These are phyloP conservation scores for Bergia puertoricense DNA, from an alignment of 92 coral and sea anemone genomes.

Conservation along the genomic window DNA sequence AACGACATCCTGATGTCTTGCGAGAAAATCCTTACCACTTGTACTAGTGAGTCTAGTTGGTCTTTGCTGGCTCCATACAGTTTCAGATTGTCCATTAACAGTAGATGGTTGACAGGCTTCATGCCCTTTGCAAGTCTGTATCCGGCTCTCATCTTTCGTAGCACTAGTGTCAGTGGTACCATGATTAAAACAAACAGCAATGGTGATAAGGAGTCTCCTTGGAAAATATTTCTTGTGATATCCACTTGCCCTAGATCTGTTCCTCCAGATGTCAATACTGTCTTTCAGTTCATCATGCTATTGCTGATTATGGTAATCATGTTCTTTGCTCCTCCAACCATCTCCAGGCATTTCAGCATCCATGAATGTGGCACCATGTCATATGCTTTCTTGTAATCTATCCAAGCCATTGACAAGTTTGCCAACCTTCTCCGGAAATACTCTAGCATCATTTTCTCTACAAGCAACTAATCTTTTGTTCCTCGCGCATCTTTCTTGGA, in stretches of 20 bases:
- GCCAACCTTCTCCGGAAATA: constrained; percentile 16
- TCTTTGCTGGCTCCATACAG: constrained; percentile 31
- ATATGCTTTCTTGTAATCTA: constrained; percentile 46
- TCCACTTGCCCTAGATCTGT: constrained; percentile 32
- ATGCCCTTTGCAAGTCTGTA: constrained; percentile 39
- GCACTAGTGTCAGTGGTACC: constrained; percentile 31
- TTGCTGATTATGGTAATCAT: constrained; percentile 21
- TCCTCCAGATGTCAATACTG: constrained; percentile 41
- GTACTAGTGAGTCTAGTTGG: constrained; percentile 32
- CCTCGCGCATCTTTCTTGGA: constrained; percentile 18
- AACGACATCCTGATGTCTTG: constrained; percentile 43
- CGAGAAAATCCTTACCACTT: constrained; percentile 26
- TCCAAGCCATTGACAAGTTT: constrained; percentile 41
- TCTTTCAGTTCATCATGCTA: constrained; percentile 41
- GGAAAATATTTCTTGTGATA: constrained; percentile 28
- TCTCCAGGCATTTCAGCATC: constrained; percentile 30
- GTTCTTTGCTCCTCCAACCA: constrained; percentile 32
- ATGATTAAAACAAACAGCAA: constrained; percentile 15
- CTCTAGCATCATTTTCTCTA: constrained; percentile 34
- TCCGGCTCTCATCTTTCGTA: constrained; percentile 24
- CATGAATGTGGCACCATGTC: constrained; percentile 42
- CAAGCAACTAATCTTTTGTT: not conserved
- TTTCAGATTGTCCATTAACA: constrained; percentile 19
- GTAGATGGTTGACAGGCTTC: constrained; percentile 27
- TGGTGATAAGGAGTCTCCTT: constrained; percentile 34